These are phyloP conservation scores for Acronicta alni DNA, from an alignment of 2,888 invertebrate species.

Conservation along the genomic window DNA sequence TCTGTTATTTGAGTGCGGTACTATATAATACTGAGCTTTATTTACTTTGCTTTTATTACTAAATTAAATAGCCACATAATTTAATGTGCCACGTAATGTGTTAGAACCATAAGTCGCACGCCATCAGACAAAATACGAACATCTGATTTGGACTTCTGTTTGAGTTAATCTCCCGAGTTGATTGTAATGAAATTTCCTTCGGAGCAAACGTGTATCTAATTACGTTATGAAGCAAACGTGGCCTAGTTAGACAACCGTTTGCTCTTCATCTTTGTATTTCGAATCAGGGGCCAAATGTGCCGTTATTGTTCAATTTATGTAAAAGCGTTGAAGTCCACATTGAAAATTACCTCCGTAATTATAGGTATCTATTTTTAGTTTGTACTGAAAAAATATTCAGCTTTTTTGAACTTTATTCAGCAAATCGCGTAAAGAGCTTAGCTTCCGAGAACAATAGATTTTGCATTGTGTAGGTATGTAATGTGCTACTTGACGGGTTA, in stretches of 20 bases:
- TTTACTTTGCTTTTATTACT: not conserved
- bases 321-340: no score
- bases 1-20: not conserved
- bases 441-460: no score
- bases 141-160: constrained; percentile 53
- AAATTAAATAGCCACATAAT: not conserved
- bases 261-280: constrained; percentile 38
- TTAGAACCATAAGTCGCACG: constrained; percentile 1
- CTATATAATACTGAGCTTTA: not conserved
- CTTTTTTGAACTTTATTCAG: no score
- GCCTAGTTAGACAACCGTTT: constrained; percentile 47
- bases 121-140: constrained; percentile 31
- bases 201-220: constrained; percentile 52
- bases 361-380: no score
- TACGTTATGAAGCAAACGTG: constrained; percentile 56
- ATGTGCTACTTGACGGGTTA: no score
- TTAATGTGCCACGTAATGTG: not conserved
- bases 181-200: constrained; percentile 56
- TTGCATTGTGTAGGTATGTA: no score
- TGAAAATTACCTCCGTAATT: no score
- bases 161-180: constrained; percentile 55
- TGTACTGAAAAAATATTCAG: no score
- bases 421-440: no score
- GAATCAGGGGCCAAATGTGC: constrained; percentile 24
- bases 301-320: not conserved